Evolutionary conservation across 1,140 invertebrate genomes (phyloP), one percentile per base, ranked within the genome.

Genomic region (Hycleus phaleratus): DNA sequence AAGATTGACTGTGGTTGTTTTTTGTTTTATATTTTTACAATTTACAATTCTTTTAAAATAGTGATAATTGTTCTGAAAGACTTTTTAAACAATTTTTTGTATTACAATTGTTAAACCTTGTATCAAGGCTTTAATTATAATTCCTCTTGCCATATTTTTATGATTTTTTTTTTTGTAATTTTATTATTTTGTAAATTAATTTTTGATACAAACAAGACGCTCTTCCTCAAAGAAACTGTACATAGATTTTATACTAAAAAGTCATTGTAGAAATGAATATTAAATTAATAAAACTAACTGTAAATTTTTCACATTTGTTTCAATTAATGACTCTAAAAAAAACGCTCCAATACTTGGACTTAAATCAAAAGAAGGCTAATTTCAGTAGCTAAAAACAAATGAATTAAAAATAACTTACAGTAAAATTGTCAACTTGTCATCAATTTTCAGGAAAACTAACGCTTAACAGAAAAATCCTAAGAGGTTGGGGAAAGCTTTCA

Each of bases 111-210:
- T 18, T 49, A 56, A 56, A 58, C 69, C 69, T 71, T 71, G 69
- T 62, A 71, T 71, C 69, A 71, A 71, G 69, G 69, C 53, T 56
- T 64, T 65, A 60, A 51, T 63, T 57, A 52, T 61, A 42, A 42
- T 42, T 42, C 46, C 60, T 66, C 69, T 71, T 71, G 69, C 69
- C 69, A 71, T 71, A 71, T 68, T 42, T 42, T 42, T 42, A 7
- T 18, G 18, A 18, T 18, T 18, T 18, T 18, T 12, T 12, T 69
- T 64, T 59, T 59, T 67, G 62, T 68, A 66, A 60, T 59, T 47
- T 61, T 60, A 32, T 32, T 32, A 32, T 39, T 56, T 55, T 63
- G 59, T 64, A 61, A 59, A 61, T 62, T 62, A 49, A 45, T 55
- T 38, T 54, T 9, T 49, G 32, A 45, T 24, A 44, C 9, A 55